Percentiles rank a stretch among this genome's conserved stretches.
Conservation (phyloP, 2,797 vertebrate genomes). For the Acrocephalus scirpaceus region DNA sequence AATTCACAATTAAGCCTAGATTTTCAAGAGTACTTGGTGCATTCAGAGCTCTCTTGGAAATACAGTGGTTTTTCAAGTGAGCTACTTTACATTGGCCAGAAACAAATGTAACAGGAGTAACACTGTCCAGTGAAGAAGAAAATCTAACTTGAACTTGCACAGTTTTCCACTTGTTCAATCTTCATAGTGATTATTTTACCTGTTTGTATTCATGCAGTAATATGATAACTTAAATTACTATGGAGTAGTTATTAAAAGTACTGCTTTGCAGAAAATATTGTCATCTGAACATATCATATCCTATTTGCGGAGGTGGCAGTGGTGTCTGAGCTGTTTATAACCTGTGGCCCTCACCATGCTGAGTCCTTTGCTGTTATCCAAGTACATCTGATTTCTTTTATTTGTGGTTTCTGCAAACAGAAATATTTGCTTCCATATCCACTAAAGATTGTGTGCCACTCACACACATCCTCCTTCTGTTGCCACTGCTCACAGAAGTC, state of each 20-base stretch:
- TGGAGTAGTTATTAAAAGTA: not conserved
- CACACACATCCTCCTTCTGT: accelerated
- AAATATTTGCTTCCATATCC: not conserved
- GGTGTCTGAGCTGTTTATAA: not conserved
- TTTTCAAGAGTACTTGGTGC: not conserved
- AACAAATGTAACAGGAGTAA: not conserved
- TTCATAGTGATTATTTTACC: not conserved
- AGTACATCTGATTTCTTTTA: not conserved
- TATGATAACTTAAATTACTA: not conserved
- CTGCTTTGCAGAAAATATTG: not conserved
- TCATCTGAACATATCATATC: not conserved
- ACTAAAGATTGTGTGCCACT: not conserved
- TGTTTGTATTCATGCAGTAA: not conserved
- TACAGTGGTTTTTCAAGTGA: not conserved
- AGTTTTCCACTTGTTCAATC: not conserved
- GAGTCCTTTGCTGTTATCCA: not conserved
- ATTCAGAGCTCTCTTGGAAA: not conserved
- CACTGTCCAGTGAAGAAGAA: not conserved
- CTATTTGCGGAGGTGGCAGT: not conserved
- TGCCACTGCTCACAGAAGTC: not conserved
- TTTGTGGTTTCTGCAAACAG: not conserved
- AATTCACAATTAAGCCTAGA: not conserved
- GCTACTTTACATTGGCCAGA: not conserved
- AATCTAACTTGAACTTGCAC: not conserved
- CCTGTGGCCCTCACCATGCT: not conserved